Conservation (phyloP, 2,797 vertebrate genomes). For the Aulostomus chinensis region DNA sequence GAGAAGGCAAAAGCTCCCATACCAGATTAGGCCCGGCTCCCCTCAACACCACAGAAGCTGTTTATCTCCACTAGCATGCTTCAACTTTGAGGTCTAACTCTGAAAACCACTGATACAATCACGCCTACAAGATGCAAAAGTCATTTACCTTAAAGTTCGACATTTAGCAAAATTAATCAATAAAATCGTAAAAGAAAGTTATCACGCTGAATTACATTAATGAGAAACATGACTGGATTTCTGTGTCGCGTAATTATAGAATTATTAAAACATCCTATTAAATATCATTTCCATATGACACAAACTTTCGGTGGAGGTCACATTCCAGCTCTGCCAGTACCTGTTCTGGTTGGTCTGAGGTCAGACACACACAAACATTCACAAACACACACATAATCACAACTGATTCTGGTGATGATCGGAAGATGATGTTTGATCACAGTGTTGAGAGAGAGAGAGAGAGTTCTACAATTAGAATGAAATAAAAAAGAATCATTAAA, state of each 20-base stretch:
- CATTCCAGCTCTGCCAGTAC: constrained; percentile 75
- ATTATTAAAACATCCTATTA: not conserved
- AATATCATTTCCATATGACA: not conserved
- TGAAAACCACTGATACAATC: not conserved
- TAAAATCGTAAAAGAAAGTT: not conserved
- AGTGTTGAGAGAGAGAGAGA: constrained; percentile 36
- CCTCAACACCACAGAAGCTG: constrained; percentile 46
- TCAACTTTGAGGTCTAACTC: not conserved
- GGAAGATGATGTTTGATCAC: constrained; percentile 46
- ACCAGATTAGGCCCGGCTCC: constrained; percentile 42
- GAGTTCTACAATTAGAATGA: constrained; percentile 33
- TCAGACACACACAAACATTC: constrained; percentile 39
- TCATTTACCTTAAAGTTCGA: not conserved
- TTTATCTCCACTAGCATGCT: constrained; percentile 30
- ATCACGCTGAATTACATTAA: too few relatives aligned
- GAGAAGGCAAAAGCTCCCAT: constrained; percentile 62
- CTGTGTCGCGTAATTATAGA: too few relatives aligned
- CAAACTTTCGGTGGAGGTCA: constrained; percentile 48
- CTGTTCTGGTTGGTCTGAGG: constrained; percentile 56
- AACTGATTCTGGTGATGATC: constrained; percentile 20
- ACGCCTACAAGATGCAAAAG: not conserved
- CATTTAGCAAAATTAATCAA: not conserved
- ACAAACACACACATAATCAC: constrained; percentile 35
- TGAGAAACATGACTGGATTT: too few relatives aligned
- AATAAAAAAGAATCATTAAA: constrained; percentile 33